These are phyloP conservation scores for Chaetodon auriga DNA, from an alignment of 2,113 vertebrate species.

Conservation along the genomic window DNA sequence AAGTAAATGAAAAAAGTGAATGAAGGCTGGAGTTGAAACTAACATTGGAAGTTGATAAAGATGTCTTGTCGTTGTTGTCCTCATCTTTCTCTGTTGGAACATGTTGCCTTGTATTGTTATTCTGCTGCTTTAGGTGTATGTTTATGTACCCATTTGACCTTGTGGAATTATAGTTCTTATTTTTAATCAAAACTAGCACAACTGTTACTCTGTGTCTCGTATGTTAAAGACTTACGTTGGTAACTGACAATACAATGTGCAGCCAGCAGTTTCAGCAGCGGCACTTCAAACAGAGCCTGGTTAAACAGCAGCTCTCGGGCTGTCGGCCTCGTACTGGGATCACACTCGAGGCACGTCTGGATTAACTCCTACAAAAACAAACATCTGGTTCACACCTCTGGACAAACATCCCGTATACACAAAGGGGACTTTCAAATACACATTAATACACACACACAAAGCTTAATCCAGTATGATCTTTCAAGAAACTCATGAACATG, in stretches of 20 bases:
- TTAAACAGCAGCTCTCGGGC: slow-evolving; percentile 96
- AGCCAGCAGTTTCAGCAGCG: slow-evolving; percentile 93
- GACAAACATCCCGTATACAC: not conserved
- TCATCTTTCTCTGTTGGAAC: no score
- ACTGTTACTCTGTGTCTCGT: not conserved
- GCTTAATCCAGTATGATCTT: not conserved
- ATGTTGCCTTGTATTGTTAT: no score
- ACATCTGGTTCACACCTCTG: not conserved
- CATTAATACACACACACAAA: not conserved
- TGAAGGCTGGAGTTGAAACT: no score
- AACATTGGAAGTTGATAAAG: no score
- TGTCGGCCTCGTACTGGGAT: slow-evolving; percentile 90
- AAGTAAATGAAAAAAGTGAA: not conserved
- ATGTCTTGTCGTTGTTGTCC: no score
- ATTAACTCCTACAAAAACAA: slow-evolving; percentile 90
- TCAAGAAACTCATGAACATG: not conserved
- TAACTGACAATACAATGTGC: slow-evolving; percentile 96
- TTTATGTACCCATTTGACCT: no score
- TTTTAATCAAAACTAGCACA: no score
- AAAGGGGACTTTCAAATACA: not conserved
- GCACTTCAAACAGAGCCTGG: slow-evolving; percentile 96
- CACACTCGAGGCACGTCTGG: slow-evolving; percentile 93
- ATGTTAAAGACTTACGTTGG: slow-evolving; percentile 89
- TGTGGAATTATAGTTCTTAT: no score
- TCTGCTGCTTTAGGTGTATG: no score